Conservation (phyloP, 2,888 invertebrate species). For the Eupithecia inturbata region DNA sequence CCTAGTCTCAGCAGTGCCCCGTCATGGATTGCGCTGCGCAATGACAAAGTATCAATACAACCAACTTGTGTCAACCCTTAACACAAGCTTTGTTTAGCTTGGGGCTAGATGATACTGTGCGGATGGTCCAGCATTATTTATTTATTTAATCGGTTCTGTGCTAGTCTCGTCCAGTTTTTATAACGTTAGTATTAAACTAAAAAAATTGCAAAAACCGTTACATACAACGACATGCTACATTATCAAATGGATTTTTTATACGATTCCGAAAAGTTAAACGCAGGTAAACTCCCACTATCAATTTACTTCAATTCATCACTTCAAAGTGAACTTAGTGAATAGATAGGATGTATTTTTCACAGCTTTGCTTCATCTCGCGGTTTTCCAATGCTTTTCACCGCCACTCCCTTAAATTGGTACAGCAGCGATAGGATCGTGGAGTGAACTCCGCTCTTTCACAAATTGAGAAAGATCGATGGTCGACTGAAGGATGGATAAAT, state of each 20-base stretch:
- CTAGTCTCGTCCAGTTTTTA: too few species aligned
- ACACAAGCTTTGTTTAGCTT: too few species aligned
- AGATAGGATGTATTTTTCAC: conserved; percentile 16
- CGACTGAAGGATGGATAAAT: conserved; percentile 36
- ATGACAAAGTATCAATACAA: too few species aligned
- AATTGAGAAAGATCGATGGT: conserved; percentile 48
- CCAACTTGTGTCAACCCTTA: too few species aligned
- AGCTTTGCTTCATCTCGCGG: conserved; percentile 28
- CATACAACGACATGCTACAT: neutral
- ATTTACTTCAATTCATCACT: neutral
- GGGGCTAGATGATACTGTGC: too few species aligned
- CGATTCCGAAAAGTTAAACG: neutral
- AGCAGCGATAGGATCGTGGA: conserved; percentile 31
- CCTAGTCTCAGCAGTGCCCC: too few species aligned
- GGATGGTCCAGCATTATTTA: too few species aligned
- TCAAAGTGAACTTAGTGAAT: conserved; percentile 15
- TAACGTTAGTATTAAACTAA: too few species aligned
- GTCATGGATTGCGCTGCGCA: too few species aligned
- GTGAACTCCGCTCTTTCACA: conserved; percentile 45
- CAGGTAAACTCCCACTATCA: neutral
- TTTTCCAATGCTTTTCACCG: conserved; percentile 42
- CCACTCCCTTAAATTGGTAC: conserved; percentile 33
- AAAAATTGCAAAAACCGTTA: neutral
- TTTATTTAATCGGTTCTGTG: too few species aligned
- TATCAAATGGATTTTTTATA: neutral